These are phyloP conservation scores for Gastrophysa polygoni DNA, from an alignment of 2,888 invertebrate species.

Conservation along the genomic window DNA sequence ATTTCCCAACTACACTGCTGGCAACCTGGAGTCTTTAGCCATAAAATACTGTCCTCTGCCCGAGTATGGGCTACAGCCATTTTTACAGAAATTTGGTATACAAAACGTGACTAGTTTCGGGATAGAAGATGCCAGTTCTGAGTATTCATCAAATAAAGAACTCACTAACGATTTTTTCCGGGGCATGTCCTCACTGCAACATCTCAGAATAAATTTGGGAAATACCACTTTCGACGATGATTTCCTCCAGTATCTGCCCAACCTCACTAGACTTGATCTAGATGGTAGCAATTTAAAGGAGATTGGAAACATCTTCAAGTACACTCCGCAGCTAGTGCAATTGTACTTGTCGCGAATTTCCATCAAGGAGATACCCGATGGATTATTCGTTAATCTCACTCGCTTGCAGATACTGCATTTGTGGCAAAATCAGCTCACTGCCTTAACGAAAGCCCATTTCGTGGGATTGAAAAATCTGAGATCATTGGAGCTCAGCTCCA, in stretches of 20 bases:
- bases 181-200: slow-evolving; percentile 7
- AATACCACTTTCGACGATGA: slow-evolving; percentile 25
- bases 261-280: slow-evolving; percentile 37
- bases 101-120: slow-evolving; percentile 5
- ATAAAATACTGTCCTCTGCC: slow-evolving; percentile 65
- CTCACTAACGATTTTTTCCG: slow-evolving; percentile 21
- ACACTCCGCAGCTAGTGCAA: slow-evolving; percentile 66
- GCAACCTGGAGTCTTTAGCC: slow-evolving; percentile 59
- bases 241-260: slow-evolving; percentile 38
- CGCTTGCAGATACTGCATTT: slow-evolving; percentile 70
- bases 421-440: slow-evolving; percentile 61
- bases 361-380: slow-evolving; percentile 65
- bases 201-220: slow-evolving; percentile 5
- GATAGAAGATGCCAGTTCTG: slow-evolving; percentile 10
- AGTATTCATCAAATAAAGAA: background rate
- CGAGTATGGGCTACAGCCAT: slow-evolving; percentile 58
- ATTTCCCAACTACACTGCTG: slow-evolving; percentile 60
- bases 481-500: slow-evolving; percentile 72
- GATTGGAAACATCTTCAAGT: slow-evolving; percentile 67
- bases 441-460: slow-evolving; percentile 64
- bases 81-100: slow-evolving; percentile 59
- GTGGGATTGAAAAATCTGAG: slow-evolving; percentile 67
- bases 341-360: slow-evolving; percentile 74
- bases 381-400: slow-evolving; percentile 66
- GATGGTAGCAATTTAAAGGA: slow-evolving; percentile 34